Evolutionary conservation across 2,888 invertebrate species (phyloP), one percentile per base, ranked within the genome.

Genomic region (Rhyacophila evoluta): DNA sequence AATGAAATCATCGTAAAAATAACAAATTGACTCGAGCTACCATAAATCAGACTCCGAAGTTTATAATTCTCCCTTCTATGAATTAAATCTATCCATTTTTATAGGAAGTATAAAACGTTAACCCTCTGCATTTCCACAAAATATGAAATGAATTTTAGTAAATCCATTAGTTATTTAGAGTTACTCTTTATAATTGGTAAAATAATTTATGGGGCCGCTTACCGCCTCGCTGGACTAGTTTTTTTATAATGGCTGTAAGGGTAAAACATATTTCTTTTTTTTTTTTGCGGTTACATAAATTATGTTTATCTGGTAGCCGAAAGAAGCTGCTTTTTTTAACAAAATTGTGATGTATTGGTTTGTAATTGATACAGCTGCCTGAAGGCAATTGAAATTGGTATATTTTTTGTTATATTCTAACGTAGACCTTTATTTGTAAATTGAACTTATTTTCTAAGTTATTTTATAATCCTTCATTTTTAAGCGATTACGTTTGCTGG

Each of bases 1-100:
- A 78, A 78, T 78, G 75, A 72, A 78, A 78, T 75, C 75, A 75
- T 78, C 78, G 37, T 78, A 75, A 78, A 75, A 19, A 75, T 78
- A 79, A 76, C 69, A 76, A 79, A 79, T 79, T 73, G 70, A 68
- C 55, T 39, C 4, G 29, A 19, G n/a, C 41, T 25, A 25, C 41
- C 36, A 79, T 79, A 76, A 79, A 79, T 79, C 79, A 79, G 29
- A 72, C 29, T 68, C 72, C 70, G n/a, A 36, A 72, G 41, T 79
- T 76, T 41, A 79, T 76, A 79, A 75, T 79, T 76, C 67, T 67
- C 69, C 69, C 76, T 28, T 37, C 68, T 39, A 55, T 72, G 25
- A 67, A 79, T 79, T 76, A 79, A 79, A 77, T 36, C 36, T 70
- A 36, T 19, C 1, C 28, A 38, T 38, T 12, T 33, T 11, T 37